Percentiles rank a stretch among this genome's conserved stretches.
These are phyloP conservation scores for Amblyraja radiata DNA, from an alignment of 2,797 vertebrate species.

Conservation along the genomic window DNA sequence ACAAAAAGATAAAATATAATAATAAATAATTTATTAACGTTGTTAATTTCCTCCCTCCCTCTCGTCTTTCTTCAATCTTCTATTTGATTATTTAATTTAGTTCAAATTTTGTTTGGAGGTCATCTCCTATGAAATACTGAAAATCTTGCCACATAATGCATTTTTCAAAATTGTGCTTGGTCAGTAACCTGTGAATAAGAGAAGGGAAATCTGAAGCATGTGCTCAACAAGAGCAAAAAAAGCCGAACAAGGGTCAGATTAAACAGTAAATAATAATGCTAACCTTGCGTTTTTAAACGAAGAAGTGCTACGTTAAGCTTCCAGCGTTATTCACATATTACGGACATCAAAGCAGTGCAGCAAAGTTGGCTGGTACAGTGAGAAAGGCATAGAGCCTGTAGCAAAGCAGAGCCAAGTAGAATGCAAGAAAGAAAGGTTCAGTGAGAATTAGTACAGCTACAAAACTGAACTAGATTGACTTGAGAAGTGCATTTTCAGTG, in stretches of 20 bases:
- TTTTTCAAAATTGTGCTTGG: neutral
- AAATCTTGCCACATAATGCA: neutral
- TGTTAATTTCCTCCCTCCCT: neutral
- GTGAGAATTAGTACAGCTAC: conserved; percentile 45
- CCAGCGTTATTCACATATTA: conserved; percentile 36
- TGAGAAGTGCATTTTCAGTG: neutral
- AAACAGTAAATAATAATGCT: conserved; percentile 29
- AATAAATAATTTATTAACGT: neutral
- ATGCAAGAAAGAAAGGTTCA: conserved; percentile 62
- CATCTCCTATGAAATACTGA: neutral
- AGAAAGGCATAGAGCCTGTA: conserved; percentile 33
- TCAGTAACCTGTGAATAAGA: neutral
- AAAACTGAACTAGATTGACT: conserved; percentile 53
- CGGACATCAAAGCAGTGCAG: conserved; percentile 34
- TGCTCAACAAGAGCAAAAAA: neutral
- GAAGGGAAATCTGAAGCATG: neutral
- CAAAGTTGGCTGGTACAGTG: conserved; percentile 29
- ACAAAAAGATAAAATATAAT: neutral
- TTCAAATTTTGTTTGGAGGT: neutral
- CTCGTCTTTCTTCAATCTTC: neutral
- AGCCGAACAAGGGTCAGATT: neutral
- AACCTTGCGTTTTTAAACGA: conserved; percentile 23
- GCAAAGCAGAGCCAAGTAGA: conserved; percentile 33
- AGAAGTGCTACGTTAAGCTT: conserved; percentile 32
- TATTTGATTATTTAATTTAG: neutral